Base-by-base conservation (phyloP, 2,888 invertebrate species). In the Stramonita haemastoma region DNA sequence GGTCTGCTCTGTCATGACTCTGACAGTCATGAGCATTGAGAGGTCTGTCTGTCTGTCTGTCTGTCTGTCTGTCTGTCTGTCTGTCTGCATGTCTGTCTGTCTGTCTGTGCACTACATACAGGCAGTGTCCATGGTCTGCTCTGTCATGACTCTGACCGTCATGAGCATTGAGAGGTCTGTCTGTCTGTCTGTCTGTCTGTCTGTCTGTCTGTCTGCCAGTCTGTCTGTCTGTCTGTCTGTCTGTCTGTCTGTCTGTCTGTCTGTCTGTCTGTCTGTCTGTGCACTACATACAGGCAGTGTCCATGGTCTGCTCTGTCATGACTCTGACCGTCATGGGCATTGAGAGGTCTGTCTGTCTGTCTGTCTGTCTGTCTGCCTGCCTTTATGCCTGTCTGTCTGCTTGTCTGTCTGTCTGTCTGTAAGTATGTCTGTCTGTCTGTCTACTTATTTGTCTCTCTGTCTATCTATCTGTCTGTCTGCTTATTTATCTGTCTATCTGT, bases 321-420 rank as follows among this genome's bases (percentile, higher is more conserved):
- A 97, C 97, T 0, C 96, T 97, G 90, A 97, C 97, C 1, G 97
- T 97, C 86, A 97, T 97, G 96, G 97, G 97, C 93, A 96, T 97
- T 87, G 97, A 97, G 96, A 97, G 97, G 97, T 97, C 96, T 96
- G 96, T 91, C 17, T 17, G 29, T 86, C 13, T n/a, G 56, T 57
- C 15, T 86, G 36, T 36, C 5, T 83, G 36, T 36, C 5, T 83
- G 83, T 36, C 34, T 83, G 83, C 36, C 34, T 83, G 83, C 36
- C 34, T 83, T 15, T 36, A 34, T 83, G 56, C 15, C 22, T 56
- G 83, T 36, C 34, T 83, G 83, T 36, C 34, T 46, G 83, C 17
- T 5, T 83, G 83, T 57, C 0, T 86, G 86, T 57, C 1, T 86
- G 86, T 11, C 0, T 86, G 56, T 57, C 1, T 60, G 86, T 57